Conservation (phyloP, 2,113 vertebrate species). For the Oryzias melastigma region DNA sequence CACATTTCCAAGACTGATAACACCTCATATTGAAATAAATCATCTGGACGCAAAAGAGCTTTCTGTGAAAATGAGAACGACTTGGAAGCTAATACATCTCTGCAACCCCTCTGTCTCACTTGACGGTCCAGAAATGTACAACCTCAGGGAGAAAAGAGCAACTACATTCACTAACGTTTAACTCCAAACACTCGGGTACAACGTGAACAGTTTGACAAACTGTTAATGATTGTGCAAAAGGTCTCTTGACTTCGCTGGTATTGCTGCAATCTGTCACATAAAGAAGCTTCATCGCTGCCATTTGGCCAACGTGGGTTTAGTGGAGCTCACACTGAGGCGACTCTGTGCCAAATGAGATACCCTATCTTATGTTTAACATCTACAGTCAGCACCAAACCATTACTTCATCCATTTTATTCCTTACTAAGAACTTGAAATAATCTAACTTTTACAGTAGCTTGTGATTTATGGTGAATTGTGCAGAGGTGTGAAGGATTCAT, state of each 20-base stretch:
- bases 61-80: constrained; percentile 44
- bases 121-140: constrained; percentile 46
- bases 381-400: constrained; percentile 48
- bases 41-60: constrained; percentile 34
- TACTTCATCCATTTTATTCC: neutral
- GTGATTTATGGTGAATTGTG: neutral
- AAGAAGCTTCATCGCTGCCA: constrained; percentile 40
- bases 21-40: constrained; percentile 55
- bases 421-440: constrained; percentile 13
- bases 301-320: constrained; percentile 55
- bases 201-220: constrained; percentile 42
- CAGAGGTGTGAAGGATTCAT: neutral
- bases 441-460: constrained; percentile 6
- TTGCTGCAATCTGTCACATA: constrained; percentile 59
- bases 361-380: constrained; percentile 44
- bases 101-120: constrained; percentile 57
- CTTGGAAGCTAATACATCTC: constrained; percentile 54
- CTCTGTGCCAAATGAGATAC: constrained; percentile 25
- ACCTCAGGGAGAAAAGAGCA: constrained; percentile 25
- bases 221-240: constrained; percentile 44
- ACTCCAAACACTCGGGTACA: constrained; percentile 25
- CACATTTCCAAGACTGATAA: constrained; percentile 49
- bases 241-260: constrained; percentile 53
- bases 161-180: constrained; percentile 36
- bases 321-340: constrained; percentile 21